Conservation (phyloP, 2,113 vertebrate species). For the Suncus etruscus region DNA sequence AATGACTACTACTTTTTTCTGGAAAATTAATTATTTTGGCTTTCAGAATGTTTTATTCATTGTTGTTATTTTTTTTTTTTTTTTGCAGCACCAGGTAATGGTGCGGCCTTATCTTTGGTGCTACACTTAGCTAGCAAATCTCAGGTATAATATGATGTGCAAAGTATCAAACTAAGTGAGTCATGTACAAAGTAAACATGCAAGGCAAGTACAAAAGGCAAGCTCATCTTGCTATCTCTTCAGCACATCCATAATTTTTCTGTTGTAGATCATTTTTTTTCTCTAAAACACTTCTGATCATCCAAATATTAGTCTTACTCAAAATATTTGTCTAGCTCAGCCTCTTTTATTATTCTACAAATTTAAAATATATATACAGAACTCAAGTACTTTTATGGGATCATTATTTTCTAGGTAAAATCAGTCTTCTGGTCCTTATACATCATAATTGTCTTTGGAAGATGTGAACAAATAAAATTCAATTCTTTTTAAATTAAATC, state of each 20-base stretch:
- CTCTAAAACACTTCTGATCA: background rate
- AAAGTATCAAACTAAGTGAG: no score
- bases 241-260: background rate
- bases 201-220: no score
- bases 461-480: background rate
- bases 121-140: no score
- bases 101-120: no score
- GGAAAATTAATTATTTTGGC: background rate
- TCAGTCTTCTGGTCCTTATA: background rate
- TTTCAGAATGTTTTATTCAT: background rate
- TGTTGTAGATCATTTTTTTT: background rate
- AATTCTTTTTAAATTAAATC: background rate
- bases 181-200: no score
- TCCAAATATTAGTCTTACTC: background rate
- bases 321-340: background rate
- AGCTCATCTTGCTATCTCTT: no score
- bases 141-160: no score
- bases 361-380: no score
- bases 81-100: no score
- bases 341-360: no score
- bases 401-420: background rate
- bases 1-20: background rate
- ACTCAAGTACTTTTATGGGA: no score
- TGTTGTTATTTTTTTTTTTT: no score
- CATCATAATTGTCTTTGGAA: background rate